A percentile compares a stretch with the other conserved stretches of the same genome.
Conservation (phyloP, 35 echinoderm and acorn worm genomes). For the Lytechinus variegatus region DNA sequence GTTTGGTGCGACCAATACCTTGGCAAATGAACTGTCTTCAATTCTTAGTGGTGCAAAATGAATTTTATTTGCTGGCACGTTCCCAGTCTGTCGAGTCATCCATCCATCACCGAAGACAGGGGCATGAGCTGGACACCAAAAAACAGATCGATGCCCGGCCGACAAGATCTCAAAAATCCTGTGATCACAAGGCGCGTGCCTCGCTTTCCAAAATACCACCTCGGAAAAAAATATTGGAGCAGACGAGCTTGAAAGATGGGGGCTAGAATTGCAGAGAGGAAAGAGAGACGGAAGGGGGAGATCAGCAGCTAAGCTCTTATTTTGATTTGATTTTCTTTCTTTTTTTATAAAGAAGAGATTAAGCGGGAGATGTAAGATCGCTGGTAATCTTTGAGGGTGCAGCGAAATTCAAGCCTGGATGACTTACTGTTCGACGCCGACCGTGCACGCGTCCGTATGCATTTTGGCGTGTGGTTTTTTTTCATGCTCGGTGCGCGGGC, state of each 20-base stretch:
- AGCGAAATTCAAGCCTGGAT: not conserved
- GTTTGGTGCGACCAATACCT: not conserved
- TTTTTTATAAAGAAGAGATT: not conserved
- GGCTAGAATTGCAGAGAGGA: not conserved
- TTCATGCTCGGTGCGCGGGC: not conserved
- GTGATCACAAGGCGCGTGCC: not conserved
- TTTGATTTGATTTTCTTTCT: not conserved
- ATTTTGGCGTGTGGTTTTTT: not conserved
- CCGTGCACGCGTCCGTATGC: not conserved
- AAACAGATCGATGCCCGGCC: not conserved
- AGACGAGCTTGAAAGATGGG: not conserved
- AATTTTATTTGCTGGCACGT: conserved; percentile 3
- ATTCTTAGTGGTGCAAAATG: not conserved
- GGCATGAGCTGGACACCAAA: not conserved
- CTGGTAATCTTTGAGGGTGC: not conserved
- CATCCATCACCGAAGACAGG: not conserved
- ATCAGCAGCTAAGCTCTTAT: not conserved
- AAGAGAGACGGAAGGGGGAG: not conserved
- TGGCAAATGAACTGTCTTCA: not conserved
- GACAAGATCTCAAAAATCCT: not conserved
- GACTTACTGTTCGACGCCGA: not conserved
- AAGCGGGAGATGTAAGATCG: not conserved
- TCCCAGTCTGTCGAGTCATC: not conserved
- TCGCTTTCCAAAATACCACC: not conserved
- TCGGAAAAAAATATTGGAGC: not conserved